These are phyloP conservation scores for Nibea coibor DNA, from an alignment of 2,113 vertebrate species.

Conservation along the genomic window DNA sequence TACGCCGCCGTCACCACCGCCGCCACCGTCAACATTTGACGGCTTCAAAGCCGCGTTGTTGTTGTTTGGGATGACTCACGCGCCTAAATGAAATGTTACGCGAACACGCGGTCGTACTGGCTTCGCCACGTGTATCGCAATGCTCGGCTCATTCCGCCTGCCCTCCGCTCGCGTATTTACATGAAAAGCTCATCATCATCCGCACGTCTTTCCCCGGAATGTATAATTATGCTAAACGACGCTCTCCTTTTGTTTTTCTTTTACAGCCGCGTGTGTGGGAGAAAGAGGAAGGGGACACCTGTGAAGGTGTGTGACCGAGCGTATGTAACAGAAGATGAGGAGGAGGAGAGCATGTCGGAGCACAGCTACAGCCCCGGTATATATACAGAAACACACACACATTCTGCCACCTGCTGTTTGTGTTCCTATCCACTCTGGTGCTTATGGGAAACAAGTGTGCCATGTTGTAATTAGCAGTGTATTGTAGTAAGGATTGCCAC, in stretches of 20 bases:
- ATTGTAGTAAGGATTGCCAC: neutral
- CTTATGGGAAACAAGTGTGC: slow-evolving; percentile 21
- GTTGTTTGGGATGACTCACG: neutral
- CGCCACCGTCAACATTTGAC: neutral
- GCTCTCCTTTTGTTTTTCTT: slow-evolving; percentile 35
- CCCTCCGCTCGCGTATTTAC: neutral
- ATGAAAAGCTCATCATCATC: neutral
- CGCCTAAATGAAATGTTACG: neutral
- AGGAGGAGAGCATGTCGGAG: slow-evolving; percentile 87
- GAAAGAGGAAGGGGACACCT: slow-evolving; percentile 86
- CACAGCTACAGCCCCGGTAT: slow-evolving; percentile 87
- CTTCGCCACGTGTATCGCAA: neutral
- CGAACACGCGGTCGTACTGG: neutral
- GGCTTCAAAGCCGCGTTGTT: neutral
- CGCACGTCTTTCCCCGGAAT: neutral
- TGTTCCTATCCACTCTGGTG: slow-evolving; percentile 18
- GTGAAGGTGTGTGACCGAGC: slow-evolving; percentile 85
- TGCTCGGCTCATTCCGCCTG: neutral
- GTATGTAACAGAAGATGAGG: slow-evolving; percentile 86
- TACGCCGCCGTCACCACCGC: neutral
- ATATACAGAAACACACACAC: slow-evolving; percentile 31
- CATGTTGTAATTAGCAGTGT: slow-evolving; percentile 5
- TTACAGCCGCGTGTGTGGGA: slow-evolving; percentile 82
- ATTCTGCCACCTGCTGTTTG: slow-evolving; percentile 29
- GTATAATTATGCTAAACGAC: slow-evolving; percentile 18